Conservation (phyloP, 2,797 vertebrate genomes). For the Sternotherus odoratus region DNA sequence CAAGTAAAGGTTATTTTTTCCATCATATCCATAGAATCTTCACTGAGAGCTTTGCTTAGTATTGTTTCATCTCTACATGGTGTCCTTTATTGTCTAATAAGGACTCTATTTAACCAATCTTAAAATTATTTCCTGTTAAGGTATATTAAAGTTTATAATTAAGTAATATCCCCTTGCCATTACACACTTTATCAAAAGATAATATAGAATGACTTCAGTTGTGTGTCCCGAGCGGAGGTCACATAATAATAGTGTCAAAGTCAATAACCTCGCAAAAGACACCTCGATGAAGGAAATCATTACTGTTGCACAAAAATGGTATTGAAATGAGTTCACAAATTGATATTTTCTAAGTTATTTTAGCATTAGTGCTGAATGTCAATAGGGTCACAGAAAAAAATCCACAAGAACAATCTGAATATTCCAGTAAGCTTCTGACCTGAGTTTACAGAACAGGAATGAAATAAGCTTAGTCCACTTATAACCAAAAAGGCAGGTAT, state of each 20-base stretch:
- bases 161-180: constrained; percentile 13
- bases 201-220: constrained; percentile 31
- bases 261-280: constrained; percentile 14
- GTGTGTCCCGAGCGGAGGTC: constrained; percentile 22
- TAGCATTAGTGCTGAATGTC: not conserved
- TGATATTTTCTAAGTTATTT: not conserved
- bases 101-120: not conserved
- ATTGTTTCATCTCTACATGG: fast-evolving
- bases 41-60: not conserved
- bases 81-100: not conserved
- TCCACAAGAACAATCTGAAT: not conserved
- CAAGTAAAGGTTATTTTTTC: not conserved
- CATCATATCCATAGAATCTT: not conserved
- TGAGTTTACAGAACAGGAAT: not conserved
- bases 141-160: constrained; percentile 10
- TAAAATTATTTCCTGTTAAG: constrained; percentile 41
- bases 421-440: not conserved
- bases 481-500: not conserved
- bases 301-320: not conserved
- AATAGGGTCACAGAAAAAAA: not conserved
- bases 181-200: constrained; percentile 19
- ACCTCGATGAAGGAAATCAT: not conserved
- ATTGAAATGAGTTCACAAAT: not conserved
- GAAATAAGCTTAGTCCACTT: not conserved
- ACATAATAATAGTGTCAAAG: not conserved